Conservation (phyloP, 2,797 vertebrate species). For the Babyrousa celebensis region DNA sequence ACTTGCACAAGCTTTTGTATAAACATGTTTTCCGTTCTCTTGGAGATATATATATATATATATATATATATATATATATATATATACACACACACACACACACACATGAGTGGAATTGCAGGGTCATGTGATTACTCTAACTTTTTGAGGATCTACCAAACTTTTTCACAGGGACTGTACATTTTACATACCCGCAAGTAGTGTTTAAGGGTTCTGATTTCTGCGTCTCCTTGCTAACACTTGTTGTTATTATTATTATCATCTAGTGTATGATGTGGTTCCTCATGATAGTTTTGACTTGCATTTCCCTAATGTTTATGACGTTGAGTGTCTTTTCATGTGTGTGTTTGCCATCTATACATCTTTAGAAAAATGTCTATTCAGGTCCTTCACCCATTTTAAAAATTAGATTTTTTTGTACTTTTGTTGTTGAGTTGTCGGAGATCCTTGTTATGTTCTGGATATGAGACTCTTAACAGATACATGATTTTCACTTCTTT, state of each 20-base stretch:
- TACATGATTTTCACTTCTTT: background rate
- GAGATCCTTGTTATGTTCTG: constrained; percentile 32
- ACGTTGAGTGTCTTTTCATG: background rate
- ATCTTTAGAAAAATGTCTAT: constrained; percentile 7
- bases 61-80: too few species aligned
- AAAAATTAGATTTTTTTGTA: background rate
- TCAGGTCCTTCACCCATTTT: constrained; percentile 9
- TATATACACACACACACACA: too few species aligned
- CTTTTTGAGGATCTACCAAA: background rate
- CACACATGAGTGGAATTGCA: background rate
- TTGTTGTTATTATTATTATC: background rate
- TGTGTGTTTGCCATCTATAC: background rate
- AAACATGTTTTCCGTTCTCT: background rate
- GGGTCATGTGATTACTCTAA: background rate
- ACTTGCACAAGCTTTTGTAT: too few species aligned
- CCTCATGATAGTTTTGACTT: background rate
- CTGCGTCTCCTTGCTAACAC: background rate
- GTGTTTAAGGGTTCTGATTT: background rate
- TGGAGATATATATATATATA: background rate
- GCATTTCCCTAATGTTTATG: background rate
- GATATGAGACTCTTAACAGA: background rate
- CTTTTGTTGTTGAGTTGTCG: background rate
- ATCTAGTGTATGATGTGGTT: background rate
- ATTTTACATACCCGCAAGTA: background rate
- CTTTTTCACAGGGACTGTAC: background rate